These are phyloP conservation scores for Trichopria drosophilae DNA, from an alignment of 2,888 invertebrate genomes.

Conservation along the genomic window DNA sequence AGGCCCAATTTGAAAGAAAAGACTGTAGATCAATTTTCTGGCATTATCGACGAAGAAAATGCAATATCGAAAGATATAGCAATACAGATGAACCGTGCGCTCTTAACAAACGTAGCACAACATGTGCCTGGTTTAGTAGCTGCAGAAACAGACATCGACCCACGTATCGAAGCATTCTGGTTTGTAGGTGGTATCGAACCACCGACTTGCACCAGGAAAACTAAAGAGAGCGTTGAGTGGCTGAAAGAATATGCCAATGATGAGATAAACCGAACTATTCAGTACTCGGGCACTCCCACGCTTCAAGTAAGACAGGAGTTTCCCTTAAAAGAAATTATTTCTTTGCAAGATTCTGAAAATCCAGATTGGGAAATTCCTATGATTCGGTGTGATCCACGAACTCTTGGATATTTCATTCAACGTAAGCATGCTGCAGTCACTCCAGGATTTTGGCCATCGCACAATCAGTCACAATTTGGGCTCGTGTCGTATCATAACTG, in stretches of 20 bases:
- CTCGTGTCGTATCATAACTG: slow-evolving; percentile 73
- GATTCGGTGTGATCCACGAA: slow-evolving; percentile 66
- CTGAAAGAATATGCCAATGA: slow-evolving; percentile 61
- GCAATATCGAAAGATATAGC: slow-evolving; percentile 62
- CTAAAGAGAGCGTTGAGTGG: slow-evolving; percentile 43
- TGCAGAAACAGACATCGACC: slow-evolving; percentile 72
- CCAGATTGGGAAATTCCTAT: slow-evolving; percentile 64
- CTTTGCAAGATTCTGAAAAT: slow-evolving; percentile 63
- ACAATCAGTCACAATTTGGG: slow-evolving; percentile 77
- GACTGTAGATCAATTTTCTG: slow-evolving; percentile 24
- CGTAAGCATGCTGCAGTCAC: slow-evolving; percentile 72
- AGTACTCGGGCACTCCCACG: slow-evolving; percentile 71
- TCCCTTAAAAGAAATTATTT: slow-evolving; percentile 70
- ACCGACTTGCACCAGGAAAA: slow-evolving; percentile 50
- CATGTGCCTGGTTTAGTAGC: slow-evolving; percentile 67
- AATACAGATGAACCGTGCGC: slow-evolving; percentile 71
- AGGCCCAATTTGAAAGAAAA: no score
- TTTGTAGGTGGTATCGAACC: slow-evolving; percentile 73
- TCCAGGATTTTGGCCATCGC: slow-evolving; percentile 85
- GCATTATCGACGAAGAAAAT: slow-evolving; percentile 56
- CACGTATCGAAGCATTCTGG: slow-evolving; percentile 87
- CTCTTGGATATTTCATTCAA: slow-evolving; percentile 63
- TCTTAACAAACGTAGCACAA: slow-evolving; percentile 65
- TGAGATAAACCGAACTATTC: slow-evolving; percentile 68
- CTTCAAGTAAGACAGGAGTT: slow-evolving; percentile 70